phyloP scores from a whole-genome alignment of 1,140 invertebrate genomes.

The Leptonema lineaticorne region DNA sequence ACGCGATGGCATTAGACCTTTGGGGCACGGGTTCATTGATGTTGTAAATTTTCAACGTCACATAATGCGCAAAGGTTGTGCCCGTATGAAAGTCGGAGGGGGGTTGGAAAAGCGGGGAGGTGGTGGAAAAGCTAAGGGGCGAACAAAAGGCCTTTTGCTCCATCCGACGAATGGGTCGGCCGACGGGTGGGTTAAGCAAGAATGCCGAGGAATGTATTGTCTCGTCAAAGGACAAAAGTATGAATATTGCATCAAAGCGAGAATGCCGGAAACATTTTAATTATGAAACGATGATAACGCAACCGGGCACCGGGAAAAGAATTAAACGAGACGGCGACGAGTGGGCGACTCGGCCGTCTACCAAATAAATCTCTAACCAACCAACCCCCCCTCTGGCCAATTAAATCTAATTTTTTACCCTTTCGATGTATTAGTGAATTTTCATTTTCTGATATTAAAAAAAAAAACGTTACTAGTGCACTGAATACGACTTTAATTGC shows the following conservation, averaged over 20 bases:
- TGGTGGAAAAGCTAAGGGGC: neutral
- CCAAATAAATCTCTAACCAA: too few relatives aligned
- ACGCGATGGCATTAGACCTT: slow-evolving; percentile 17
- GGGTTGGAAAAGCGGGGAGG: neutral
- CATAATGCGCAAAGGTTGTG: slow-evolving; percentile 27
- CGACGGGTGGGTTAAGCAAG: slow-evolving; percentile 9
- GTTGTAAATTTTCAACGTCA: slow-evolving; percentile 24
- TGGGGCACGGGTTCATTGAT: slow-evolving; percentile 25
- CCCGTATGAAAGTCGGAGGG: neutral
- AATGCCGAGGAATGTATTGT: slow-evolving; percentile 30
- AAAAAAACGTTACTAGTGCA: too few relatives aligned
- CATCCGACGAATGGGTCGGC: neutral
- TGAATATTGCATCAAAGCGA: slow-evolving; percentile 30
- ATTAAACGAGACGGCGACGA: neutral
- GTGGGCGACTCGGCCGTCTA: neutral
- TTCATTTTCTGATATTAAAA: too few relatives aligned
- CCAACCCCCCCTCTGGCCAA: too few relatives aligned
- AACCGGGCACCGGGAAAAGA: slow-evolving; percentile 11
- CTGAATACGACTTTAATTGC: too few relatives aligned
- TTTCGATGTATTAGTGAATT: too few relatives aligned
- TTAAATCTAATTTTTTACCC: too few relatives aligned
- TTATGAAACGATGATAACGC: slow-evolving; percentile 13
- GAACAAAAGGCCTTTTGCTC: slow-evolving; percentile 21
- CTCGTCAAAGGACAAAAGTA: slow-evolving; percentile 32
- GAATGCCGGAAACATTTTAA: slow-evolving; percentile 32